A percentile compares a stretch with the other conserved stretches of the same genome.
Evolutionary conservation across 2,888 invertebrate species (phyloP).

Genomic region (Patella pellucida): DNA sequence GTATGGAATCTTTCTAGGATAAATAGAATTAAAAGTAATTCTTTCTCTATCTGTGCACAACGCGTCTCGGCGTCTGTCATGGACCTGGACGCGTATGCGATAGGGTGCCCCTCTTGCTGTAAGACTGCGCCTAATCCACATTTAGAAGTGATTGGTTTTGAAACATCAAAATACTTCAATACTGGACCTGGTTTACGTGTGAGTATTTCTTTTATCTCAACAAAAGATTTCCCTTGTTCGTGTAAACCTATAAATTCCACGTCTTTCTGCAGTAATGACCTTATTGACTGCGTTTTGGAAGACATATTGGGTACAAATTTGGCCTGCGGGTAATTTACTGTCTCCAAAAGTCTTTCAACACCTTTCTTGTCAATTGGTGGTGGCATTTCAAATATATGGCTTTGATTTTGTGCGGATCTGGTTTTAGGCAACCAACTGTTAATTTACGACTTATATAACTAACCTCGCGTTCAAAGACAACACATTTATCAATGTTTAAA

Average conservation of each 20-base stretch:
- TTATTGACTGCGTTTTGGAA: conserved; percentile 10
- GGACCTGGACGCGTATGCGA: conserved; percentile 39
- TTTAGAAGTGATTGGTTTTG: conserved; percentile 16
- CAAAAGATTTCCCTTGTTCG: conserved; percentile 32
- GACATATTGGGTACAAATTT: conserved; percentile 32
- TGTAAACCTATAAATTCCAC: conserved; percentile 22
- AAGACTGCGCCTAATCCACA: conserved; percentile 41
- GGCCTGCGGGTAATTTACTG: conserved; percentile 26
- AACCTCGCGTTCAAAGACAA: too few species aligned
- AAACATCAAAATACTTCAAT: conserved; percentile 27
- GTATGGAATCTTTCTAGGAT: conserved; percentile 37
- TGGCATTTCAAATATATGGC: conserved; percentile 23
- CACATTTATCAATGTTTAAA: too few species aligned
- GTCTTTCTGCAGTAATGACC: conserved; percentile 12
- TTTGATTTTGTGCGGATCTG: conserved; percentile 29
- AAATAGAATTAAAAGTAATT: conserved; percentile 39
- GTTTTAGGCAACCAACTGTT: conserved; percentile 26
- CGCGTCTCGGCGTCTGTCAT: conserved; percentile 34
- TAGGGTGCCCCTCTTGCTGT: conserved; percentile 35
- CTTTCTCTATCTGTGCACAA: conserved; percentile 49
- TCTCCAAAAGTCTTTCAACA: conserved; percentile 25
- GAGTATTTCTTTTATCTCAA: conserved; percentile 27
- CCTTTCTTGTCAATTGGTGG: conserved; percentile 20
- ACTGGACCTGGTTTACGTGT: conserved; percentile 24
- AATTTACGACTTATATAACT: too few species aligned